Conservation (phyloP, 2,113 vertebrate species). For the Uria aalge region DNA sequence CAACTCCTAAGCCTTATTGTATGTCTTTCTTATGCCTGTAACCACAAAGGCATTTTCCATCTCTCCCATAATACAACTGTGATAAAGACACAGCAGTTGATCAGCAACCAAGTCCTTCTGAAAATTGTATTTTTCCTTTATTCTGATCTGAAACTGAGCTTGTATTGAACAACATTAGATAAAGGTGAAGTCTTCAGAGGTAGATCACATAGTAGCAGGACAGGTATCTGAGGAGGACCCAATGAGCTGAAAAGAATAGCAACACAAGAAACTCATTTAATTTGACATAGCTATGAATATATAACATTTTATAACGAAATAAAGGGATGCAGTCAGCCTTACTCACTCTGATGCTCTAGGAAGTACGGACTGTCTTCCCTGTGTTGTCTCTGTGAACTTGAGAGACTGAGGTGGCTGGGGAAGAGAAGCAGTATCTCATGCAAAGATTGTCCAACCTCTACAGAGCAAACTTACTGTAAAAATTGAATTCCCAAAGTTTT, state of each 20-base stretch:
- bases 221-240: conserved; percentile 32
- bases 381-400: background rate
- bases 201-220: background rate
- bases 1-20: background rate
- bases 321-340: conserved; percentile 58
- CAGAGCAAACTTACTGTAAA: conserved; percentile 31
- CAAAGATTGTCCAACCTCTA: conserved; percentile 21
- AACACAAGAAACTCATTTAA: conserved; percentile 61
- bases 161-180: background rate
- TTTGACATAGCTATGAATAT: conserved; percentile 67
- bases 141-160: background rate
- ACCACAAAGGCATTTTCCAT: background rate
- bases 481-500: conserved; percentile 47
- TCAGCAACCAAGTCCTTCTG: background rate
- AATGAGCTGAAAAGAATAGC: conserved; percentile 50
- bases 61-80: background rate
- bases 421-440: background rate
- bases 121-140: background rate
- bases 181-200: background rate
- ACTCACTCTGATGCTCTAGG: conserved; percentile 28
- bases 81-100: background rate
- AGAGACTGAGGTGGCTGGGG: background rate
- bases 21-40: background rate
- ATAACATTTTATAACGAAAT: conserved; percentile 70
- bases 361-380: conserved; percentile 5